Conservation (phyloP, 2,113 vertebrate genomes). For the Brachyhypopomus gauderio region DNA sequence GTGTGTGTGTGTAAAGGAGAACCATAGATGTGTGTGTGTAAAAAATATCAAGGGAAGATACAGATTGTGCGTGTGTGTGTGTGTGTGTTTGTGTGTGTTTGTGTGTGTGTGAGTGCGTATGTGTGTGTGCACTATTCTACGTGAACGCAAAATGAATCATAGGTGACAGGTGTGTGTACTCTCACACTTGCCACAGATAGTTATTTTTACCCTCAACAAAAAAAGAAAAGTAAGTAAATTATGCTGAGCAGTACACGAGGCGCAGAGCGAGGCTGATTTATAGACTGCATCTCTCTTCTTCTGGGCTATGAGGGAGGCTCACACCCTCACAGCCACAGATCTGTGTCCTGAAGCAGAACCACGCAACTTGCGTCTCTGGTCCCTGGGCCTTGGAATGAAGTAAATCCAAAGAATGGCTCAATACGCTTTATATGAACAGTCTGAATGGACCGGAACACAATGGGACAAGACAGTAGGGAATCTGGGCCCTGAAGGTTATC, state of each 20-base stretch:
- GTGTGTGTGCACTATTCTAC: not conserved
- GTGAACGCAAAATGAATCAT: conserved; percentile 22
- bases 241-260: conserved; percentile 41
- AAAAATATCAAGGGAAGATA: not conserved
- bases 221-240: conserved; percentile 30
- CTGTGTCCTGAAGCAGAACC: not conserved
- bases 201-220: conserved; percentile 42
- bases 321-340: not conserved
- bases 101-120: conserved; percentile 11
- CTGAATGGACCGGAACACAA: not conserved
- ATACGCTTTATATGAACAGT: not conserved
- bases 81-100: conserved; percentile 23
- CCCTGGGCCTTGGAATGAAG: not conserved
- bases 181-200: conserved; percentile 30
- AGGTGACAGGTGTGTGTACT: conserved; percentile 46
- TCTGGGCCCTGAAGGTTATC: not conserved
- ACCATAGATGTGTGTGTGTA: not conserved
- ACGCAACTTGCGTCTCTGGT: not conserved
- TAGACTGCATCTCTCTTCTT: conserved; percentile 32
- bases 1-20: not conserved
- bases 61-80: conserved; percentile 7
- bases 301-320: conserved; percentile 11
- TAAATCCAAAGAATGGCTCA: not conserved
- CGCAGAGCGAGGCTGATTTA: conserved; percentile 42
- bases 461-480: too few species aligned